Percentiles rank a stretch among this genome's conserved stretches.
These are phyloP conservation scores for Allygus modestus DNA, from an alignment of 2,888 invertebrate genomes.

Conservation along the genomic window DNA sequence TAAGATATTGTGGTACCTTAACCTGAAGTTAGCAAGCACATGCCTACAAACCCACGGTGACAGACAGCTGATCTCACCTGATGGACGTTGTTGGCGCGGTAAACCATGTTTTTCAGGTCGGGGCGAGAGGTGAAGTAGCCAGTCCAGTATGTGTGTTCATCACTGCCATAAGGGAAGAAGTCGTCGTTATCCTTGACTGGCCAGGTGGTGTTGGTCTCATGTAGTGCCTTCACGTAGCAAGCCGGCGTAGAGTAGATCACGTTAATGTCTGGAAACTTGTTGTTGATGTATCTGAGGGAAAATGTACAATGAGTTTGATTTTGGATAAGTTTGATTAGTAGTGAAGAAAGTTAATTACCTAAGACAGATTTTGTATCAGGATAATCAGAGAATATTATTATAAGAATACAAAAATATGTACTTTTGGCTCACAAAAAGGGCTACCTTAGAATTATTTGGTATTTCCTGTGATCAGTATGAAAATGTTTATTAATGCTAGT, in stretches of 20 bases:
- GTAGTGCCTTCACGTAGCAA: slow-evolving; percentile 79
- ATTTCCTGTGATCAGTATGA: too few relatives aligned
- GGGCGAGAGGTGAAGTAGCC: slow-evolving; percentile 82
- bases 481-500: too few relatives aligned
- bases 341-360: too few relatives aligned
- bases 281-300: slow-evolving; percentile 70
- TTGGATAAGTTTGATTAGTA: neutral
- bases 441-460: too few relatives aligned
- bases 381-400: too few relatives aligned
- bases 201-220: slow-evolving; percentile 74
- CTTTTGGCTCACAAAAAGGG: too few relatives aligned
- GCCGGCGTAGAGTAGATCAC: slow-evolving; percentile 81
- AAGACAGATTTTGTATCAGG: too few relatives aligned
- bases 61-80: too few relatives aligned
- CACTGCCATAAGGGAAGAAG: slow-evolving; percentile 83
- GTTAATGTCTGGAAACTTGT: slow-evolving; percentile 77
- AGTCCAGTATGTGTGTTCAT: slow-evolving; percentile 84
- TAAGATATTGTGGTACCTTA: too few relatives aligned
- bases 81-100: slow-evolving; percentile 77
- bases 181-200: slow-evolving; percentile 78
- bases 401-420: too few relatives aligned
- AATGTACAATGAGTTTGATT: neutral
- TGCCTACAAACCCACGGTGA: too few relatives aligned
- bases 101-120: slow-evolving; percentile 77
- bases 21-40: too few relatives aligned